phyloP scores from a whole-genome alignment of 2,797 vertebrate genomes.

The Pteronotus mesoamericanus region DNA sequence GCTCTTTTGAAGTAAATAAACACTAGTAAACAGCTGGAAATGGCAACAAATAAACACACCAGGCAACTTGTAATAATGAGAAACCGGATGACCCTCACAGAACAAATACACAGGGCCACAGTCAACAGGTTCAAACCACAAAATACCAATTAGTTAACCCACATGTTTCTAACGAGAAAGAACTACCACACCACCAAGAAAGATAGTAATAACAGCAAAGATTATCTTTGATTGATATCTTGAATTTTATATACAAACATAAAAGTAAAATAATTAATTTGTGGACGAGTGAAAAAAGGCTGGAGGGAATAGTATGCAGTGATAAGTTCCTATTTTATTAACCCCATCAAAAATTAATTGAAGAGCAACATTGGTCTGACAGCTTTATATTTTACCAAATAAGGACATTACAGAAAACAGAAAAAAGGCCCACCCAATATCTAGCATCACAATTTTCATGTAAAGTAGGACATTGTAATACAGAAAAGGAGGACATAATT shows the following conservation, averaged over 20 bases:
- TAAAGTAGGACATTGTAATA: not conserved
- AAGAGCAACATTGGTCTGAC: not conserved
- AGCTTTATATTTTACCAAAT: not conserved
- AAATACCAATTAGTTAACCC: constrained; percentile 6
- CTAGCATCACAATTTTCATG: not conserved
- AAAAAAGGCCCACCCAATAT: not conserved
- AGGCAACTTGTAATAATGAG: not conserved
- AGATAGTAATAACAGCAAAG: not conserved
- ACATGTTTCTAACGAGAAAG: not conserved
- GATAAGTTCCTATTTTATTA: not conserved
- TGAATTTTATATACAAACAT: constrained; percentile 13
- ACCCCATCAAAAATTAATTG: constrained; percentile 5
- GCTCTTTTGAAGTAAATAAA: not conserved
- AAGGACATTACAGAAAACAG: not conserved
- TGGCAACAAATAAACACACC: not conserved
- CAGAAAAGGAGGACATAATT: not conserved
- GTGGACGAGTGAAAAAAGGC: not conserved
- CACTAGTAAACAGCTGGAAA: not conserved
- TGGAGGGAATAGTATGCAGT: not conserved
- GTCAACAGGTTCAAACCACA: not conserved
- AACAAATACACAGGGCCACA: not conserved
- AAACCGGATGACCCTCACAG: not conserved
- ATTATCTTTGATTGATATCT: not conserved
- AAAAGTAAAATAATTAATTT: constrained; percentile 33
- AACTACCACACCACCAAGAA: not conserved